Evolutionary conservation across 2,888 invertebrate species (phyloP).

Genomic region (Patella ulyssiponensis): DNA sequence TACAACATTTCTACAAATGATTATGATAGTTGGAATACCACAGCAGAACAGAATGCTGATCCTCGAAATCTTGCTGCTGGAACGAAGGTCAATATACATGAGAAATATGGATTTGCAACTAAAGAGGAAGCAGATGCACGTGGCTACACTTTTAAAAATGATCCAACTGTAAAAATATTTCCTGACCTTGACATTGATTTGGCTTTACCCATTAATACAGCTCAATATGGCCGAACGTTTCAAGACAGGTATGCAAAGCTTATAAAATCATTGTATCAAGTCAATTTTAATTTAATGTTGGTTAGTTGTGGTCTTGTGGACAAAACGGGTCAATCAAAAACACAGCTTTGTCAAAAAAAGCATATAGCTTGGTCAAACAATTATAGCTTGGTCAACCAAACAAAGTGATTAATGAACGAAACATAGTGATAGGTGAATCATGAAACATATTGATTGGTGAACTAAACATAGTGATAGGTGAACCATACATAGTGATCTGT

Average conservation of each 20-base stretch:
- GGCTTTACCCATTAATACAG: conserved; percentile 69
- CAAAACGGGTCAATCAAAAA: too few relatives aligned
- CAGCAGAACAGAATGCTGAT: conserved; percentile 46
- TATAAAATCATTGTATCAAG: too few relatives aligned
- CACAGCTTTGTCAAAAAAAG: too few relatives aligned
- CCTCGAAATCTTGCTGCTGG: conserved; percentile 35
- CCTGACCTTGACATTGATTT: conserved; percentile 58
- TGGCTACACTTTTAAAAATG: conserved; percentile 67
- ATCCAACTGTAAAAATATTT: conserved; percentile 69
- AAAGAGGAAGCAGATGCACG: conserved; percentile 49
- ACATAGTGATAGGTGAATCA: too few relatives aligned
- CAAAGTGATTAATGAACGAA: too few relatives aligned
- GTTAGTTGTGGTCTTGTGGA: too few relatives aligned
- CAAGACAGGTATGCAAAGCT: conserved; percentile 66
- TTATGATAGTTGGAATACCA: conserved; percentile 66
- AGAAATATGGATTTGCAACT: conserved; percentile 53
- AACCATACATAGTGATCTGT: too few relatives aligned
- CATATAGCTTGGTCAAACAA: too few relatives aligned
- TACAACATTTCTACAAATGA: conserved; percentile 71
- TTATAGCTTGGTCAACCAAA: too few relatives aligned
- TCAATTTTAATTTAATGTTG: too few relatives aligned
- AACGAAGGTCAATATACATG: conserved; percentile 53
- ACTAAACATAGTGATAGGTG: too few relatives aligned
- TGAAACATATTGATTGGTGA: too few relatives aligned
- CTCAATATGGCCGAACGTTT: conserved; percentile 70